These are phyloP conservation scores for Guaruba guarouba DNA, from an alignment of 2,113 vertebrate genomes.

Conservation along the genomic window DNA sequence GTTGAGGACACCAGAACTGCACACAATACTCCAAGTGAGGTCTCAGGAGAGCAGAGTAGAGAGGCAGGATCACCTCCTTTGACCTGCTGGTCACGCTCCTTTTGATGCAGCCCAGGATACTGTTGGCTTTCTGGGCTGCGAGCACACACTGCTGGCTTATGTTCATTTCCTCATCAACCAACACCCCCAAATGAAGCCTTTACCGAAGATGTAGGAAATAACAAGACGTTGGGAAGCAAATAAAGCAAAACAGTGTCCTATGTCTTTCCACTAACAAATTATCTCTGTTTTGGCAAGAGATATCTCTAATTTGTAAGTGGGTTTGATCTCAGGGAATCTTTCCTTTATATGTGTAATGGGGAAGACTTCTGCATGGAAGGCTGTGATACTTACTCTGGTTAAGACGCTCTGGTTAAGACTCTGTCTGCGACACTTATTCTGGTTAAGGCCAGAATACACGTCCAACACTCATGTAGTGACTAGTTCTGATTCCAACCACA, in stretches of 20 bases:
- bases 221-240: not conserved
- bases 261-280: conserved; percentile 1
- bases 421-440: not conserved
- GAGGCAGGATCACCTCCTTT: too few relatives aligned
- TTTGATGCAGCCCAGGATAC: too few relatives aligned
- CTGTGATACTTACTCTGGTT: not conserved
- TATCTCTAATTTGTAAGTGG: not conserved
- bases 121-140: too few relatives aligned
- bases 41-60: too few relatives aligned
- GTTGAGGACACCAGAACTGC: too few relatives aligned
- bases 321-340: conserved; percentile 20
- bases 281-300: not conserved
- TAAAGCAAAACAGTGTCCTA: conserved; percentile 1
- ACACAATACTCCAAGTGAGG: too few relatives aligned
- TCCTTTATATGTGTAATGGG: not conserved
- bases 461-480: not conserved
- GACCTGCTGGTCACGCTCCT: too few relatives aligned
- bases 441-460: not conserved
- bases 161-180: too few relatives aligned
- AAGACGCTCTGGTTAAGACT: too few relatives aligned
- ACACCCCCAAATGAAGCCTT: not conserved
- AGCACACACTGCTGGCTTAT: too few relatives aligned
- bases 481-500: not conserved
- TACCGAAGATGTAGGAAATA: conserved; percentile 1
- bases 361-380: not conserved